Evolutionary conservation across 2,888 invertebrate species (phyloP), one percentile per base, ranked within the genome.

Genomic region (Chouioia cunea): DNA sequence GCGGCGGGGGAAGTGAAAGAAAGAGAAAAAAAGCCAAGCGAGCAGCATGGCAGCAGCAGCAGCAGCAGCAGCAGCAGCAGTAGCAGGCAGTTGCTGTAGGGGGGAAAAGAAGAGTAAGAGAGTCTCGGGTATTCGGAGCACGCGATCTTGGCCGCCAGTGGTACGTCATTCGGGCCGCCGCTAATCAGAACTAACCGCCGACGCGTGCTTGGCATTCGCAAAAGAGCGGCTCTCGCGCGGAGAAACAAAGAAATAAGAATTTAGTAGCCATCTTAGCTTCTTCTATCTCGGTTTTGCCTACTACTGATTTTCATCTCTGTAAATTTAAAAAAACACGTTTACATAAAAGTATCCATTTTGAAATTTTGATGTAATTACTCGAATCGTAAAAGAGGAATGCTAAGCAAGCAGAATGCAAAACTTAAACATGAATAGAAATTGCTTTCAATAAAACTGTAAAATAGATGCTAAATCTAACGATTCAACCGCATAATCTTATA

Each of bases 161-260:
- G 83, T 85, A 84, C 84, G 83, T 85, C 84, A 83, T 83, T 83
- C 84, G 84, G 79, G 79, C 81, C 77, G 80, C 79, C 81, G 84
- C 85, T 85, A 85, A 85, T 85, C 85, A 85, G 85, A 85, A 85
- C 85, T 85, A 85, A 85, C 84, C 82, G 85, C 79, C 79, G 80
- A 78, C 79, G 80, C 85, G 85, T 85, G 85, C 82, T 77, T 73
- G 68, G 85, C 81, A 80, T 85, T 76, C 77, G 66, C 73, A 74
- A 78, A 76, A 75, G 57, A 59, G 68, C 20, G 57, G 4, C 23
- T 16, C 43, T 46, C 22, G 65, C 23, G 58, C 23, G 27, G 36
- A 23, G 66, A 53, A 66, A 63, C 58, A 71, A 66, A 66, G 58
- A 71, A 58, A 64, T 78, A 77, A 73, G 74, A 76, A 73, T 74